phyloP scores from a whole-genome alignment of 2,888 invertebrate species.

The Salpingus planirostris region DNA sequence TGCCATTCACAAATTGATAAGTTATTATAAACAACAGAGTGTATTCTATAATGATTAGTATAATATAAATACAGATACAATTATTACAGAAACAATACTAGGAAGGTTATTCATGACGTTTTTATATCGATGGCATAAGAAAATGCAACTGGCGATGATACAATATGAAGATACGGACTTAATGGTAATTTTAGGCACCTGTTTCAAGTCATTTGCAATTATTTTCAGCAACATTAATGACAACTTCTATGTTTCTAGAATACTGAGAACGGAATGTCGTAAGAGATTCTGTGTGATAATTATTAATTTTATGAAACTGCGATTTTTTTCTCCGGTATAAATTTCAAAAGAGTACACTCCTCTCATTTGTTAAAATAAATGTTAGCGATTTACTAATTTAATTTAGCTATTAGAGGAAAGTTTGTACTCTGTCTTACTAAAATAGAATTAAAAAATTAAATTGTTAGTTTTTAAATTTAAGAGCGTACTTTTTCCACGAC shows the following conservation, averaged over 20 bases:
- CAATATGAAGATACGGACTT: too few relatives aligned
- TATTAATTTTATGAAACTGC: conserved; percentile 12
- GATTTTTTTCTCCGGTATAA: conserved; percentile 10
- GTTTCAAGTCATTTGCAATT: conserved; percentile 3
- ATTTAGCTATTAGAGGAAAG: too few relatives aligned
- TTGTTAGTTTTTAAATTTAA: conserved; percentile 26
- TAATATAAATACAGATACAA: conserved; percentile 4
- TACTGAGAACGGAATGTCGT: conserved; percentile 37
- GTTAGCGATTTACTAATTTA: too few relatives aligned
- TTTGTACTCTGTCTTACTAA: conserved; percentile 9
- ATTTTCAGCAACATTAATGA: conserved; percentile 20
- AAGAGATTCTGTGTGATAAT: conserved; percentile 10
- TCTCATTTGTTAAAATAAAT: conserved; percentile 5
- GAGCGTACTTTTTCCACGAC: conserved; percentile 25
- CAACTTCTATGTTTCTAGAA: conserved; percentile 35
- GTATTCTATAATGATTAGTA: conserved; percentile 4
- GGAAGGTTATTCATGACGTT: too few relatives aligned
- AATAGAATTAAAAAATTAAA: conserved; percentile 4
- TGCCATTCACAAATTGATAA: conserved; percentile 21
- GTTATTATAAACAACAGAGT: conserved; percentile 6
- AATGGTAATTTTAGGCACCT: too few relatives aligned
- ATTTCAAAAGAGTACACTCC: conserved; percentile 2
- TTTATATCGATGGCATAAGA: too few relatives aligned
- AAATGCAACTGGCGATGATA: too few relatives aligned
- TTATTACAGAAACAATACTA: too few relatives aligned